A percentile compares a stretch with the other conserved stretches of the same genome.
These are phyloP conservation scores for Ladona fulva DNA, from an alignment of 1,140 invertebrate genomes.

Conservation along the genomic window DNA sequence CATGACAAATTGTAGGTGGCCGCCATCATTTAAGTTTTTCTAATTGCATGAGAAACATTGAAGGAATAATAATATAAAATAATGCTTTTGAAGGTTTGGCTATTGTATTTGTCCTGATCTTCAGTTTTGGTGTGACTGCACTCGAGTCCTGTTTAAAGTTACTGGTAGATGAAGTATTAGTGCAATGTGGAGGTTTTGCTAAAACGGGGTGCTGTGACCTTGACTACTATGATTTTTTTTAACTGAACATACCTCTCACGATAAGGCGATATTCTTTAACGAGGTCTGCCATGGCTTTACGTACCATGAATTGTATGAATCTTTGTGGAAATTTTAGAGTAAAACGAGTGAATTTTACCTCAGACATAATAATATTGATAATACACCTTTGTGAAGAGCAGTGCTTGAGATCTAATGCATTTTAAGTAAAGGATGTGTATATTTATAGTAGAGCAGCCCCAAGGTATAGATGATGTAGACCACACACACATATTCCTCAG, in stretches of 20 bases:
- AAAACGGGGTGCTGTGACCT: neutral
- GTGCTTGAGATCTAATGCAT: slow-evolving; percentile 9
- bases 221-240: neutral
- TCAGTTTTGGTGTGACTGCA: neutral
- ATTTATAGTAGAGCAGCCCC: slow-evolving; percentile 1
- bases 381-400: slow-evolving; percentile 4
- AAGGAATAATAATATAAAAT: neutral
- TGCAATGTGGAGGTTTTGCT: neutral
- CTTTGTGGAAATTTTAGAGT: slow-evolving; percentile 10
- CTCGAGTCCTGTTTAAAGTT: neutral
- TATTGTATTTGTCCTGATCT: neutral
- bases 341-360: slow-evolving; percentile 8
- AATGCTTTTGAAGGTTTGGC: neutral
- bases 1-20: neutral
- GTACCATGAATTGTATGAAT: neutral
- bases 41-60: neutral
- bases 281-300: neutral
- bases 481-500: neutral
- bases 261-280: neutral
- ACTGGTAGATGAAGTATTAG: neutral
- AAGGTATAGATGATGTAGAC: slow-evolving; percentile 5
- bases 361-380: slow-evolving; percentile 3
- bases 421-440: slow-evolving; percentile 10
- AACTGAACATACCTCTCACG: neutral
- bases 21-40: neutral